Base-by-base conservation (phyloP, 2,797 vertebrate species). In the Setipinna tenuifilis region DNA sequence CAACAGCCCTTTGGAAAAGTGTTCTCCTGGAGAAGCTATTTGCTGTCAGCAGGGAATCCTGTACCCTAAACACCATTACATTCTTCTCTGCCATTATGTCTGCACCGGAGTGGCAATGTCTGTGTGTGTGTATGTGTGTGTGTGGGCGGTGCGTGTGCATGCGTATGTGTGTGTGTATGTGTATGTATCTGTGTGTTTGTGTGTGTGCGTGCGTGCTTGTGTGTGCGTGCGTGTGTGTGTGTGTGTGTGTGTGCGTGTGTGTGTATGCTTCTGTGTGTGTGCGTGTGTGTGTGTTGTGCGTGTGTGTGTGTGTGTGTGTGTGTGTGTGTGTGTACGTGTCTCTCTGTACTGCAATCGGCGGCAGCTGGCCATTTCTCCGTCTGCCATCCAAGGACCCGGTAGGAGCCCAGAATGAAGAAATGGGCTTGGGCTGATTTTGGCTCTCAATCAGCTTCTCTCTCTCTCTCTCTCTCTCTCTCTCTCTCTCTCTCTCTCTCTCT, bases 391-490 rank as follows among this genome's bases (percentile, higher is more conserved):
- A 44, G 19, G 71, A 78, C 71, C 9, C 35, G 6, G 14, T 35
- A 31, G 68, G 35, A 78, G 28, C 68, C 35, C 68, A 17, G 68
- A 75, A 75, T 75, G 68, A 31, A 75, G 28, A 35, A 75, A 75
- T 75, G 31, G 17, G 35, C 71, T 78, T 19, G 5, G 71, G 71
- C 31, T 78, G 68, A 5, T 44, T 78, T 78, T 41, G 71, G 71
- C 71, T 78, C 41, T 78, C 41, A 21, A 16, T 78, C 71, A 78
- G 19, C 11, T 50, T 84, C 57, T 61, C 54, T 85, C 57, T 21
- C 85, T 85, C 85, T 85, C 59, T 82, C 71, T 50, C 71, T 65
- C 59, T 71, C 62, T 44, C 62, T 80, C 57, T 82, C 86, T 85
- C 48, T 54, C 23, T 28, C 75, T 78, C 75, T 62, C 46, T 68